Conservation (phyloP, 2,113 vertebrate genomes). For the Thryonomys swinderianus region DNA sequence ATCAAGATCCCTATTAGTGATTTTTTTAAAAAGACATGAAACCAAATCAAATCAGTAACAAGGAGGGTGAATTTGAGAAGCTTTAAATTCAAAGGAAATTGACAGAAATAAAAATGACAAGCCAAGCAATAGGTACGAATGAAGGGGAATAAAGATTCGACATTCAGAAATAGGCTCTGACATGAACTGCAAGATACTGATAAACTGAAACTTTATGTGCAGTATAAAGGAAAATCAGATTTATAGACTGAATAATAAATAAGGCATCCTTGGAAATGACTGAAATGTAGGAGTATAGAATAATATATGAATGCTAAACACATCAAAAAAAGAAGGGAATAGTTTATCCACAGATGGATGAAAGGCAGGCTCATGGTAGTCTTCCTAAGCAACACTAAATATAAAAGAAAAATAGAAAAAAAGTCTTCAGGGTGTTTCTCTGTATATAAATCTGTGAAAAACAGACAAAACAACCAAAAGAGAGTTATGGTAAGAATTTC, state of each 20-base stretch:
- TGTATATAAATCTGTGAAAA: background rate
- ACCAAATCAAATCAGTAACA: background rate
- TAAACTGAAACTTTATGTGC: background rate
- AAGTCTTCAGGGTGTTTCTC: background rate
- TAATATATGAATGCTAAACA: background rate
- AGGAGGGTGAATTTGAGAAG: background rate
- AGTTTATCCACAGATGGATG: background rate
- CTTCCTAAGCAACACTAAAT: background rate
- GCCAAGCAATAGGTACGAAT: background rate
- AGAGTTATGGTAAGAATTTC: background rate
- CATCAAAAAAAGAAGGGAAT: background rate
- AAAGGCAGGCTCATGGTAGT: background rate
- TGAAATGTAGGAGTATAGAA: background rate
- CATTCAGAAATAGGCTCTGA: background rate
- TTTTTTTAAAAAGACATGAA: background rate
- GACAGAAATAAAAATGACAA: background rate
- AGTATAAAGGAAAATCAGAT: background rate
- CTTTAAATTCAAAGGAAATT: conserved; percentile 21
- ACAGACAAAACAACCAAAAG: background rate
- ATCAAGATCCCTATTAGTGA: background rate
- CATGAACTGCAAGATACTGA: background rate
- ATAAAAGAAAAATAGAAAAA: background rate
- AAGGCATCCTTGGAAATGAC: background rate
- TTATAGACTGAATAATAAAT: background rate
- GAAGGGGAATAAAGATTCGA: background rate